Percentiles rank a stretch among this genome's conserved stretches.
Evolutionary conservation across 2,113 vertebrate species (phyloP).

Genomic region (Microcebus tavaratra): DNA sequence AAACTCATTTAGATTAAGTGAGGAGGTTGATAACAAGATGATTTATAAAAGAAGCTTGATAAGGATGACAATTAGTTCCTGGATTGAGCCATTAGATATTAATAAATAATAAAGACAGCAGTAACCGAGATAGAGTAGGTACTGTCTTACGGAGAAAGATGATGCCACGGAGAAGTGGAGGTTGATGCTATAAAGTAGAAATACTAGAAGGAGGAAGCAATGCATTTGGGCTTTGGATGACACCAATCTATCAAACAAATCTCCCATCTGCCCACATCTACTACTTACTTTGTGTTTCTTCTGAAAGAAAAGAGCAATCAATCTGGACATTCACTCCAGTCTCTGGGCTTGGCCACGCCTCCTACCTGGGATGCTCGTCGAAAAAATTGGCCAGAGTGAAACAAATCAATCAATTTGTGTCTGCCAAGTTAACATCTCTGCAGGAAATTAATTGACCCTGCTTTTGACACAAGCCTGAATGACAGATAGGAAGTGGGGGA

Average conservation of each 20-base stretch:
- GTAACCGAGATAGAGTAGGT: not conserved
- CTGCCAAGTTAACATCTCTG: conserved; percentile 69
- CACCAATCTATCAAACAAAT: conserved; percentile 47
- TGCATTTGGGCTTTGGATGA: conserved; percentile 19
- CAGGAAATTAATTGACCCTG: conserved; percentile 76
- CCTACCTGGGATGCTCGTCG: conserved; percentile 57
- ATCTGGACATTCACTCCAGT: conserved; percentile 29
- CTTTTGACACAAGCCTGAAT: conserved; percentile 48
- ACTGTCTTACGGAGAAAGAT: not conserved
- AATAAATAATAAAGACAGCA: not conserved
- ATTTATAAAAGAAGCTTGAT: not conserved
- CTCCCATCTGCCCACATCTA: conserved; percentile 29
- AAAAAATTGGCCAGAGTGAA: conserved; percentile 63
- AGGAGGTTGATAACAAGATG: not conserved
- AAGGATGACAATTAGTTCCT: not conserved
- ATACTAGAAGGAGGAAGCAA: not conserved
- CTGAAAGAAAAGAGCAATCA: conserved; percentile 66
- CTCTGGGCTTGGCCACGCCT: not conserved
- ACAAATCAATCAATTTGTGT: conserved; percentile 72
- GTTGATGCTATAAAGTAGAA: not conserved
- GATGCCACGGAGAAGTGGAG: not conserved
- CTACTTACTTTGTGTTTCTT: conserved; percentile 57
- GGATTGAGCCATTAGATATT: not conserved
- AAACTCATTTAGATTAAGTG: not conserved
- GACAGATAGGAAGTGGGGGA: conserved; percentile 68